A percentile compares a stretch with the other conserved stretches of the same genome.
Evolutionary conservation across 2,797 vertebrate genomes (phyloP).

Genomic region (Eidolon dupreanum): DNA sequence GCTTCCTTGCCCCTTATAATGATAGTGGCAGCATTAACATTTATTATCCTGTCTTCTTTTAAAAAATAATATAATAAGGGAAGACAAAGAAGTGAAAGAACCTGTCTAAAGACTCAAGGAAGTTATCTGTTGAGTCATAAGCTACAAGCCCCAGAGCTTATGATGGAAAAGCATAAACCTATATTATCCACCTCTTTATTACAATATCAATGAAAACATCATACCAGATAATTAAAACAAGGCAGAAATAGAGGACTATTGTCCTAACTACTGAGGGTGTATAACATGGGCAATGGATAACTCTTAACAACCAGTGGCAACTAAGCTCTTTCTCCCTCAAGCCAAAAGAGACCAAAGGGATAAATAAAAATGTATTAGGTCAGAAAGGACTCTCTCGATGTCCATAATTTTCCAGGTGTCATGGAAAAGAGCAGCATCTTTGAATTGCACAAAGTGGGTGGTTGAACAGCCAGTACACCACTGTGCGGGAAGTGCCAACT

Average conservation of each 20-base stretch:
- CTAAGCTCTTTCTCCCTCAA: not conserved
- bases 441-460: not conserved
- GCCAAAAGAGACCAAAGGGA: not conserved
- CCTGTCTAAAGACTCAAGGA: constrained; percentile 48
- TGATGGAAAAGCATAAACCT: constrained; percentile 18
- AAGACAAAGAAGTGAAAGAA: constrained; percentile 62
- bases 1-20: constrained; percentile 62
- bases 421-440: not conserved
- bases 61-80: constrained; percentile 55
- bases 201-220: constrained; percentile 51
- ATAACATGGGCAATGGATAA: not conserved
- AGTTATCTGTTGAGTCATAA: constrained; percentile 54
- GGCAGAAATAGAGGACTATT: constrained; percentile 21
- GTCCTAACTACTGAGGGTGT: not conserved
- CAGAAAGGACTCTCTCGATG: not conserved
- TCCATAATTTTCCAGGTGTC: not conserved
- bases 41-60: constrained; percentile 70
- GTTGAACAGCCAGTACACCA: not conserved
- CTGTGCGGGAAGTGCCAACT: not conserved
- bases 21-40: constrained; percentile 65
- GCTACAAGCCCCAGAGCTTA: constrained; percentile 1
- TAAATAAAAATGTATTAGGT: constrained; percentile 2
- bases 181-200: constrained; percentile 37
- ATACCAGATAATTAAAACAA: constrained; percentile 60
- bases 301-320: not conserved